Evolutionary conservation across 2,888 invertebrate genomes (phyloP), one percentile per base, ranked within the genome.

Genomic region (Scrobipalpa atriplicella): DNA sequence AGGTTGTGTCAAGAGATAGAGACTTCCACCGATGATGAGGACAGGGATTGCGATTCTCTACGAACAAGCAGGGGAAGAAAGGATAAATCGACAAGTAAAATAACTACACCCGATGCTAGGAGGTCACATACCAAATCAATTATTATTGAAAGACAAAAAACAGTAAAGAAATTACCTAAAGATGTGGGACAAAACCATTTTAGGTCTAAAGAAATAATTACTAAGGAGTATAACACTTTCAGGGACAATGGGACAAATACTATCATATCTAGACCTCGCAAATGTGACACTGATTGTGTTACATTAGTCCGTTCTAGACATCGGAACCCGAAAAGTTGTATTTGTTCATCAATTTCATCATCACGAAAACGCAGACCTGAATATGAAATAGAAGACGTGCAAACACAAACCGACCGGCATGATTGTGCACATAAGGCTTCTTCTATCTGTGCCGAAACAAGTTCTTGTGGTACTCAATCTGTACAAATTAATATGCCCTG

Each of bases 1-100:
- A 80, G 78, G 73, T 78, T 89, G 65, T 86, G 84, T 67, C 71
- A 81, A 69, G 84, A 86, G 69, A 81, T 47, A n/a, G 16, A 58
- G 29, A 38, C 47, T 16, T 47, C 47, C 5, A 47, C 54, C 21
- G 13, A 54, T 54, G 54, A 54, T 54, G 54, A 54, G 21, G 18
- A 18, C 29, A 10, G n/a, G 47, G 47, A 47, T 47, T 5, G 10
- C 29, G 13, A 54, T 21, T 21, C 18, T 19, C 54, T 19, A 2
- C 54, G 0, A 54, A 9, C 19, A 19, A 54, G 13, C 1, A 16
- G 8, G 9, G 7, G n/a, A 8, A 13, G 38, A 36, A 29, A 38
- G 38, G 9, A 58, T 7, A 58, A 10, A 16, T 1, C n/a, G 2
- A 13, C 13, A 11, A 58, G 38, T 38, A 58, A 58, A 38, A 58